Evolutionary conservation across 1,140 invertebrate species (phyloP).

Genomic region (Drosophila leontia): DNA sequence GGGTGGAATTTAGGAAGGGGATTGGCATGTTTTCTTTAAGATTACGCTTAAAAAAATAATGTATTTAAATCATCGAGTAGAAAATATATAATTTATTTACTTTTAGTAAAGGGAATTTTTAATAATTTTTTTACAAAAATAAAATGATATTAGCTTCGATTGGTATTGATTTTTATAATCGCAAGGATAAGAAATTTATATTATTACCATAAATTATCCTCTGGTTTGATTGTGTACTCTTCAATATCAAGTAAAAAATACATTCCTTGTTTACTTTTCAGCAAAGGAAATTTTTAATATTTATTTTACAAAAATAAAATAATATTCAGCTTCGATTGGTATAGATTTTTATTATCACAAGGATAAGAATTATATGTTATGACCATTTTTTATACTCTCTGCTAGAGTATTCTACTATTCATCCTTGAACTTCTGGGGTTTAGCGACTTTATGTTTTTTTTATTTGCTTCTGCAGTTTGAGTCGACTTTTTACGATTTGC

Average conservation of each 20-base stretch:
- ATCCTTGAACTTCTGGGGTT: conserved; percentile 8
- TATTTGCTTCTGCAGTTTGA: conserved; percentile 54
- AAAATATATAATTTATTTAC: too few species aligned
- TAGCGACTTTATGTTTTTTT: conserved; percentile 43
- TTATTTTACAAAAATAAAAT: background rate
- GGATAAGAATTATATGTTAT: background rate
- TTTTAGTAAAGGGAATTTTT: too few species aligned
- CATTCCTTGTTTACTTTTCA: too few species aligned
- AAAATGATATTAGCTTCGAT: background rate
- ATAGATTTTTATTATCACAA: background rate
- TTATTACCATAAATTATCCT: background rate
- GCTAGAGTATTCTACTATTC: conserved; percentile 37
- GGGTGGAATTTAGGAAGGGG: background rate
- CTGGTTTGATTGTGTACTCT: background rate
- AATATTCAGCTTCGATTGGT: background rate
- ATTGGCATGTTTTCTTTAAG: background rate
- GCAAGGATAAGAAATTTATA: background rate
- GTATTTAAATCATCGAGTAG: too few species aligned
- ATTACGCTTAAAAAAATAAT: too few species aligned
- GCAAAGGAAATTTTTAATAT: background rate
- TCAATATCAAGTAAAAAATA: background rate
- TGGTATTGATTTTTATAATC: background rate
- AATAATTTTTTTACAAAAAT: too few species aligned
- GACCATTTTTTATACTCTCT: background rate
- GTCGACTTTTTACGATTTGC: conserved; percentile 64